Percentiles rank a stretch among this genome's conserved stretches.
Evolutionary conservation across 2,888 invertebrate species (phyloP).

Genomic region (Trisateles emortualis): DNA sequence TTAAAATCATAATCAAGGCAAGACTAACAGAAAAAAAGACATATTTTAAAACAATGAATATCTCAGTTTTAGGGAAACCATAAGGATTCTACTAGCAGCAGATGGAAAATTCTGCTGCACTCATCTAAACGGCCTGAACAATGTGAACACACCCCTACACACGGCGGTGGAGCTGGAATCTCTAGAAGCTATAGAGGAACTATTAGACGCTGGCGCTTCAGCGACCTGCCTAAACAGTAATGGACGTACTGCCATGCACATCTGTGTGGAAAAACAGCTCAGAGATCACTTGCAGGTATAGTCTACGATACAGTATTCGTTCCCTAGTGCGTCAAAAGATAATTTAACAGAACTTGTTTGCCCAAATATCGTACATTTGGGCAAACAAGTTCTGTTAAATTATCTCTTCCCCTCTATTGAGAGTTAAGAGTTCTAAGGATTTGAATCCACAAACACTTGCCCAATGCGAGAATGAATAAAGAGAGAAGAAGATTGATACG

Average conservation of each 20-base stretch:
- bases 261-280: slow-evolving; percentile 45
- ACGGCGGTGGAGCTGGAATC: slow-evolving; percentile 50
- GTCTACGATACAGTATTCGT: neutral
- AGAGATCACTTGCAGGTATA: slow-evolving; percentile 46
- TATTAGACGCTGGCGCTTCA: slow-evolving; percentile 38
- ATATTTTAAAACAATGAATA: neutral
- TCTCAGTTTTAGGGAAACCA: slow-evolving; percentile 30
- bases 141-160: slow-evolving; percentile 35
- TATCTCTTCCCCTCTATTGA: no score
- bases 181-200: slow-evolving; percentile 25
- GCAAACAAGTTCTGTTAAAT: no score
- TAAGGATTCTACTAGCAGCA: slow-evolving; percentile 24
- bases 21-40: no score
- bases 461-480: no score
- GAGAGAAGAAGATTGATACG: no score
- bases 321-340: no score
- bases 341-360: no score
- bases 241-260: slow-evolving; percentile 47
- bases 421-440: no score
- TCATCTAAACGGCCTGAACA: neutral
- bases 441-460: no score
- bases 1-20: no score
- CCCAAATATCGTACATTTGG: no score
- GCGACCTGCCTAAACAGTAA: slow-evolving; percentile 24
- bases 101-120: slow-evolving; percentile 19